Percentiles rank a stretch among this genome's conserved stretches.
phyloP scores from a whole-genome alignment of 2,113 vertebrate species.

The Vimba vimba region DNA sequence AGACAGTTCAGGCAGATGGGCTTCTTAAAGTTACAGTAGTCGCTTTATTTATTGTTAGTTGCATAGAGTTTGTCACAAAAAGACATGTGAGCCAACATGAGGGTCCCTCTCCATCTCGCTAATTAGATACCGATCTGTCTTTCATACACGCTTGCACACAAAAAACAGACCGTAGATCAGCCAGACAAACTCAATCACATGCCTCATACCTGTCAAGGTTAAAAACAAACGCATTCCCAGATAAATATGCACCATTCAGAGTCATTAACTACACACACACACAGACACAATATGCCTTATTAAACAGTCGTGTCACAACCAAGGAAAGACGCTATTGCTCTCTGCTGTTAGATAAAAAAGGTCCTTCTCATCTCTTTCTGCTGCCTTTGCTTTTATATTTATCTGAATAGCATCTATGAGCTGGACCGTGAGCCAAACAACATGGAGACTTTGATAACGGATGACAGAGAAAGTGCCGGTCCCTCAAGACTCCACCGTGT shows the following conservation, averaged over 20 bases:
- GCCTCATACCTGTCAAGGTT: conserved; percentile 17
- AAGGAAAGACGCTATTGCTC: background rate
- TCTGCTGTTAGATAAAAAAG: background rate
- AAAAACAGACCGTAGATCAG: background rate
- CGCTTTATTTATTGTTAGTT: background rate
- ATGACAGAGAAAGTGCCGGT: conserved; percentile 48
- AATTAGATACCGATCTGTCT: conserved; percentile 6
- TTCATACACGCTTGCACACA: background rate
- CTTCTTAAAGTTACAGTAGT: conserved; percentile 31
- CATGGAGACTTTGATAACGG: conserved; percentile 37
- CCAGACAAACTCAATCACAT: background rate
- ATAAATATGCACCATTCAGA: background rate
- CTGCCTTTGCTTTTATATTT: conserved; percentile 23
- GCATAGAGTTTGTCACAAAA: background rate
- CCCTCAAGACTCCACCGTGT: conserved; percentile 30
- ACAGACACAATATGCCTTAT: background rate
- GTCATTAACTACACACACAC: conserved; percentile 20
- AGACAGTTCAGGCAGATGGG: conserved; percentile 34
- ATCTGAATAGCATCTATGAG: background rate
- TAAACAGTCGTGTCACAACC: conserved; percentile 20
- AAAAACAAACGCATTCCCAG: background rate
- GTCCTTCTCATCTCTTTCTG: background rate
- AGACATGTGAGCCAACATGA: background rate
- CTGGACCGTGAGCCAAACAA: conserved; percentile 31
- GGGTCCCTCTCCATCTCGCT: background rate